phyloP scores from a whole-genome alignment of 2,797 vertebrate genomes.

The Ctenopoma multispine region DNA sequence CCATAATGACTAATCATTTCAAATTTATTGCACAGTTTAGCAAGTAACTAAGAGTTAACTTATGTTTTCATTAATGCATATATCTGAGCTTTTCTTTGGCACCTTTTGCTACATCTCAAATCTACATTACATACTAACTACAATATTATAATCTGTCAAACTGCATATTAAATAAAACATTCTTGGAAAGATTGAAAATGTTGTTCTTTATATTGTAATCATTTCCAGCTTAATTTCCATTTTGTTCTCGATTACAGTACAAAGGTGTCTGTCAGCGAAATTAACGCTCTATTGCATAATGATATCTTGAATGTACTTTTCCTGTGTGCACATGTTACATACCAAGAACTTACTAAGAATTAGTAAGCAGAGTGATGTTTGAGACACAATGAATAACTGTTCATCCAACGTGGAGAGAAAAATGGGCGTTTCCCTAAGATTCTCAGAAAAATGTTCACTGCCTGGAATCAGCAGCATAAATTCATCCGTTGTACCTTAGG shows the following conservation, averaged over 20 bases:
- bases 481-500: slow-evolving; percentile 18
- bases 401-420: background rate
- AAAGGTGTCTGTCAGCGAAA: background rate
- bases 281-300: background rate
- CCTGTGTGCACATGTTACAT: background rate
- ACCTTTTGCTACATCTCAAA: no score
- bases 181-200: background rate
- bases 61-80: background rate
- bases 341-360: slow-evolving; percentile 32
- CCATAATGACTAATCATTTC: background rate
- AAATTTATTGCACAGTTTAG: background rate
- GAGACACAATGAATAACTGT: slow-evolving; percentile 31
- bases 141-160: no score
- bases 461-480: slow-evolving; percentile 45
- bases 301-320: slow-evolving; percentile 10
- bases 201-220: background rate
- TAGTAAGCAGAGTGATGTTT: slow-evolving; percentile 22
- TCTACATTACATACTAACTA: no score
- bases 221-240: slow-evolving; percentile 7
- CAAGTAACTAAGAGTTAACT: background rate
- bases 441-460: slow-evolving; percentile 47
- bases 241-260: background rate
- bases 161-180: background rate
- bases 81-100: no score
- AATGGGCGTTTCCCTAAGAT: slow-evolving; percentile 23